phyloP scores from a whole-genome alignment of 1,140 invertebrate genomes.

The Rhagoletis zephyria region DNA sequence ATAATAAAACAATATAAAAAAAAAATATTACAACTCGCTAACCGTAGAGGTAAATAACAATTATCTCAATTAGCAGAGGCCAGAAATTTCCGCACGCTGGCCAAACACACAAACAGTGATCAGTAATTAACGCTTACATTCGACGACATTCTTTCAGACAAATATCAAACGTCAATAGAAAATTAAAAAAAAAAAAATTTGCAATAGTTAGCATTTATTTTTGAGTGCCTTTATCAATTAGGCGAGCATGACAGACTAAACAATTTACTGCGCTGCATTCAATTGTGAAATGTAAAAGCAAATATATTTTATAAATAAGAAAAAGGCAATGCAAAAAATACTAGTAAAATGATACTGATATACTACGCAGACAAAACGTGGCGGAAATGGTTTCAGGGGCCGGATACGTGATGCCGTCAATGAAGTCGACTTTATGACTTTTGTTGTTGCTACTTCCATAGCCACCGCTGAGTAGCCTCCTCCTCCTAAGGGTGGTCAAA shows the following conservation, averaged over 20 bases:
- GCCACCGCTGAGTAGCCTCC: no score
- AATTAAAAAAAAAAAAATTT: neutral
- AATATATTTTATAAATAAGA: neutral
- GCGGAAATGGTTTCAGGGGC: neutral
- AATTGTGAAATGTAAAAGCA: neutral
- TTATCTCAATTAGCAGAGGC: neutral
- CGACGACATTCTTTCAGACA: neutral
- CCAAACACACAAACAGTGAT: no score
- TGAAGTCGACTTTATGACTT: no score
- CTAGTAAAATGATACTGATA: neutral
- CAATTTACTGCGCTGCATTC: neutral
- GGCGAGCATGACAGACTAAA: neutral
- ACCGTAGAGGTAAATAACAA: no score
- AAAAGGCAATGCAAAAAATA: neutral
- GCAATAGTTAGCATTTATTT: neutral
- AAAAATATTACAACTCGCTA: no score
- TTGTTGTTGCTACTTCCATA: no score
- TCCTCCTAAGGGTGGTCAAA: no score
- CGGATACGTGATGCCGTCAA: neutral
- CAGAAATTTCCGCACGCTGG: no score
- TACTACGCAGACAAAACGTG: neutral
- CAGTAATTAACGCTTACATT: neutral
- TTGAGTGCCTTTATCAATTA: neutral
- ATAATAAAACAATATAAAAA: no score
- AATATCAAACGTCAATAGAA: neutral